Evolutionary conservation across 1,140 invertebrate genomes (phyloP).

Genomic region (Ptiloglossa arizonensis): DNA sequence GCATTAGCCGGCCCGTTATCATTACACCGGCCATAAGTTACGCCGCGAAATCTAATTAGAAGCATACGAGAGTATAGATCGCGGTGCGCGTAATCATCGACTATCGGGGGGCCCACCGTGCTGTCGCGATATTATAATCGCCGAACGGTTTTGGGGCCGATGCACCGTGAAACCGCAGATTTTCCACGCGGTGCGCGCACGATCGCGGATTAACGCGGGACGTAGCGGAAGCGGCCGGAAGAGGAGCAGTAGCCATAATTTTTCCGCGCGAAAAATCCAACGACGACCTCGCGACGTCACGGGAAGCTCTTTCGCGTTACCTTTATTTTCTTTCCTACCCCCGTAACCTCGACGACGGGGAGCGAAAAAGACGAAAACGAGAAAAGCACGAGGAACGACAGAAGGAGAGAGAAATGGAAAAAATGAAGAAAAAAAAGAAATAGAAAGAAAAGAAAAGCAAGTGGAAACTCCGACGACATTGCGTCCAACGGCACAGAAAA

Average conservation of each 20-base stretch:
- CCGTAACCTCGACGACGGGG: neutral
- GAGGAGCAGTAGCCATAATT: constrained; percentile 34
- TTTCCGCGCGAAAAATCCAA: constrained; percentile 43
- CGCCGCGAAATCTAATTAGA: constrained; percentile 64
- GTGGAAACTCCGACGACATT: constrained; percentile 42
- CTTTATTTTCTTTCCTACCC: neutral
- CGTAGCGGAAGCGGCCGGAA: no score
- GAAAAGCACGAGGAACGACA: neutral
- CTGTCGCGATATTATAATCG: constrained; percentile 4
- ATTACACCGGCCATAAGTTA: constrained; percentile 61
- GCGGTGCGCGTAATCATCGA: constrained; percentile 31
- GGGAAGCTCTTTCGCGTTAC: constrained; percentile 34
- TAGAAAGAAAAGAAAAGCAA: no score
- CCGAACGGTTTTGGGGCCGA: no score
- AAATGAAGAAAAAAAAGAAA: no score
- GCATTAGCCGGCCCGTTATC: constrained; percentile 62
- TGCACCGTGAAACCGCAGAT: neutral
- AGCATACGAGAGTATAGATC: constrained; percentile 32
- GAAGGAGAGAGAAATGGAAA: constrained; percentile 4
- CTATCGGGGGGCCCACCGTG: constrained; percentile 1
- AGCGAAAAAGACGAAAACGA: neutral
- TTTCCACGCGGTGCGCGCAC: neutral
- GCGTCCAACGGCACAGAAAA: constrained; percentile 44
- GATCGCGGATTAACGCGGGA: constrained; percentile 14
- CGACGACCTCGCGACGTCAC: constrained; percentile 23